Base-by-base conservation (phyloP, 2,113 vertebrate genomes). In the Pontoporia blainvillei region DNA sequence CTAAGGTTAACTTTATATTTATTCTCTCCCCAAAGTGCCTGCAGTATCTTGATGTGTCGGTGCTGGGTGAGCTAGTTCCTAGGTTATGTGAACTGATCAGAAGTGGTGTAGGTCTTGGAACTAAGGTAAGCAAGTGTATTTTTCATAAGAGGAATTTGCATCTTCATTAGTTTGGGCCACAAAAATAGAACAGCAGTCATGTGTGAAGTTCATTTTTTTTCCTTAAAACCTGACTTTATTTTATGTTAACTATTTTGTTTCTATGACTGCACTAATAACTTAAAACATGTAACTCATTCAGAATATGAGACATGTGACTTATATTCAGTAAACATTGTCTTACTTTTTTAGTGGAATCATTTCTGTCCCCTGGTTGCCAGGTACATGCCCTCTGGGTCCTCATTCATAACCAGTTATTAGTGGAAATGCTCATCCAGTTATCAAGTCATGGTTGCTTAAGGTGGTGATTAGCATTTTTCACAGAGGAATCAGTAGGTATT, bases 51-150 rank as follows among this genome's bases (percentile, higher is more conserved):
- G 99, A 99, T 96, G 99, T 99, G 17, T 99, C 99, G 0, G 99
- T 99, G 91, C 98, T 99, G 6, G 98, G 99, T 57, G 99, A 99
- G 69, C 99, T 99, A 90, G 98, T 99, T 96, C 99, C 99, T 92
- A 99, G 98, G 61, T 98, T 99, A 31, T 99, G 99, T 98, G 99
- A 99, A 71, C 98, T 99, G 92, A 99, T 99, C 46, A 99, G 99
- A 98, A 99, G 99, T 96, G 99, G 99, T 95, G 98, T 99, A 8
- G 99, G 99, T 82, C 98, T 99, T 91, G 99, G 99, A 94, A 99
- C 99, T 59, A 99, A 99, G 99, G 99, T 99, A 99, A 6, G 69
- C 44, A 98, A 1, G 31, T 75, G 21, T 92, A 5, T 94, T 81
- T 72, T 96, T 96, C 83, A 91, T 76, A 6, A 62, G 76, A 61